Evolutionary conservation across 2,113 vertebrate species (phyloP), one percentile per base, ranked within the genome.

Genomic region (Opisthocomus hoazin): DNA sequence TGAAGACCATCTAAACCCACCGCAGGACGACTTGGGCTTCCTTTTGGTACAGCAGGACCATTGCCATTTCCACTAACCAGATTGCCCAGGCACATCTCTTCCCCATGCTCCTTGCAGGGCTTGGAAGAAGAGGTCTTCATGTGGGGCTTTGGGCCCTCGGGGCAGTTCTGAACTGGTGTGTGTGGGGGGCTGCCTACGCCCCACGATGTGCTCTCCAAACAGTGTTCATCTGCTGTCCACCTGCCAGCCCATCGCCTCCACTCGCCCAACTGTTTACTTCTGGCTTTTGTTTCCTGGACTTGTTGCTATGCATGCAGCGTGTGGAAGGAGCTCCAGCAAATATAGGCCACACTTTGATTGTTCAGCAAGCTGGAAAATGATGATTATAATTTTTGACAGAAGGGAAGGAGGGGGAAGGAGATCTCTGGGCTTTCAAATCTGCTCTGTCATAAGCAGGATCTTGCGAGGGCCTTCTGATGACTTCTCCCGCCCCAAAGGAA

Each of bases 311-410:
- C 97, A 88, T 76, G 93, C 12, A 11, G 96, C 89, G 90, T 97
- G 96, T 96, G 92, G 97, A 94, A 97, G 96, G 95, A 97, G 96
- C 95, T 94, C 95, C 83, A 57, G 96, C 3, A 13, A 97, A 97
- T 97, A 81, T 97, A 97, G 97, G 97, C 85, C 97, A 97, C 93
- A 90, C 96, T 97, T 97, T 94, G 97, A 97, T 97, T 97, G 97
- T 97, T 97, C 96, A 97, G 97, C 97, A 97, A 56, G 94, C 97
- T 96, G 96, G 97, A 97, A 97, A 97, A 96, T 96, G 97, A 97
- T 94, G 96, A 96, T 97, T 93, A 97, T 97, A 97, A 97, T 97
- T 97, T 97, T 96, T 97, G 97, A 97, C 96, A 96, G 97, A 78
- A 95, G 75, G 79, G 64, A 94, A 94, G 91, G 93, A 91, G 91